phyloP scores from a whole-genome alignment of 2,888 invertebrate genomes.

The Arctia plantaginis region DNA sequence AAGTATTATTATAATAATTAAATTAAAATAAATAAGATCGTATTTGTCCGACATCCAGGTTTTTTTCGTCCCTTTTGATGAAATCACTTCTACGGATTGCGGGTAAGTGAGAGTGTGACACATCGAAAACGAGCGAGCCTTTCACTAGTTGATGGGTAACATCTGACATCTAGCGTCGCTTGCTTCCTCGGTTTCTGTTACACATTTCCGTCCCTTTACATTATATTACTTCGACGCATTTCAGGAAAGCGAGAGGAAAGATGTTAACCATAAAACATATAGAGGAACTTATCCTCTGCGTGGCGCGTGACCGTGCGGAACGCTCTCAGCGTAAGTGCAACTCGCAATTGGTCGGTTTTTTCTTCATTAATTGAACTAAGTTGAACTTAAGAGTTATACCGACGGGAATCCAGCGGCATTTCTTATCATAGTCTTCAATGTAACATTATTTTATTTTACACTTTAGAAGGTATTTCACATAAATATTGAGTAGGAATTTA shows the following conservation, averaged over 20 bases:
- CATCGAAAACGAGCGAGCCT: no score
- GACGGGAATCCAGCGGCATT: neutral
- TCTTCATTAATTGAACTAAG: slow-evolving; percentile 8
- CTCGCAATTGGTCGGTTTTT: neutral
- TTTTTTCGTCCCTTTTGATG: no score
- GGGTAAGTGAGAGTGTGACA: no score
- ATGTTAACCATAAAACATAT: neutral
- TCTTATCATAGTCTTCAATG: neutral
- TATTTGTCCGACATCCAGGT: no score
- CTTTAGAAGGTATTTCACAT: neutral
- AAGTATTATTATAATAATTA: no score
- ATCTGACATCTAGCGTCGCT: neutral
- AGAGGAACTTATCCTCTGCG: neutral
- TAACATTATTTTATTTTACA: neutral
- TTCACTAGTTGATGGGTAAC: no score
- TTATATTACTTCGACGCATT: neutral
- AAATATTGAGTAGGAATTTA: neutral
- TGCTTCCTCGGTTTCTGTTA: neutral
- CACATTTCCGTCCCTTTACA: neutral
- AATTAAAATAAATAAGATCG: no score
- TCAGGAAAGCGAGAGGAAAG: neutral
- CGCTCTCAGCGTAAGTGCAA: neutral
- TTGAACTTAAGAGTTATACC: slow-evolving; percentile 2
- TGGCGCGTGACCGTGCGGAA: neutral
- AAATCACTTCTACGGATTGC: no score